These are phyloP conservation scores for Papilio polytes DNA, from an alignment of 1,140 invertebrate species.

Conservation along the genomic window DNA sequence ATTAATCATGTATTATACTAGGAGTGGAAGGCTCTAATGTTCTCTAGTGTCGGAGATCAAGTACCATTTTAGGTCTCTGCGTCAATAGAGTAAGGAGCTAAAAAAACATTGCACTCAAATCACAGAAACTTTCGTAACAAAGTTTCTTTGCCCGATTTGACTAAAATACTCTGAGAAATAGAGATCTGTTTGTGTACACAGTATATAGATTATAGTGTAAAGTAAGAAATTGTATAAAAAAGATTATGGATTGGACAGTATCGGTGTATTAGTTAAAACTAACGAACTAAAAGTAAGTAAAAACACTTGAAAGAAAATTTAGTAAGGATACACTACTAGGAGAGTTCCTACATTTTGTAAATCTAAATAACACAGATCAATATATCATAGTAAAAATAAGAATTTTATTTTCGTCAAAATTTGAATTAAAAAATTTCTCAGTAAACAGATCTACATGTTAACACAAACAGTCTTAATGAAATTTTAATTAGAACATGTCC, in stretches of 20 bases:
- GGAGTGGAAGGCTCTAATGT: neutral
- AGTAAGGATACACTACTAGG: neutral
- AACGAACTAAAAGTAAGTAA: no score
- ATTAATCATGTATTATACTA: neutral
- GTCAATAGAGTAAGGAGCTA: neutral
- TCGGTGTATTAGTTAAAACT: no score
- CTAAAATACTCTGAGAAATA: no score
- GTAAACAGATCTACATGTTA: neutral
- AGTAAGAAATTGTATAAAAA: no score
- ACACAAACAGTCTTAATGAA: neutral
- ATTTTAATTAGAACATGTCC: constrained; percentile 4
- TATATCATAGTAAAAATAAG: no score
- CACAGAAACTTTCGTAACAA: no score
- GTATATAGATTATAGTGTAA: no score
- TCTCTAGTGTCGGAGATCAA: no score
- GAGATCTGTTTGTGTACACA: neutral
- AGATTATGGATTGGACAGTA: no score
- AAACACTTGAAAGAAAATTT: neutral
- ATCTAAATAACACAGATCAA: neutral
- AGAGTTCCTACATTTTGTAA: neutral
- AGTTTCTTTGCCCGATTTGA: no score
- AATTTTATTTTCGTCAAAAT: neutral
- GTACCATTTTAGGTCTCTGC: no score
- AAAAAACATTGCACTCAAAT: no score
- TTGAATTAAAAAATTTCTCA: neutral